Evolutionary conservation across 2,888 invertebrate species (phyloP), one percentile per base, ranked within the genome.

Genomic region (Dioctria linearis): DNA sequence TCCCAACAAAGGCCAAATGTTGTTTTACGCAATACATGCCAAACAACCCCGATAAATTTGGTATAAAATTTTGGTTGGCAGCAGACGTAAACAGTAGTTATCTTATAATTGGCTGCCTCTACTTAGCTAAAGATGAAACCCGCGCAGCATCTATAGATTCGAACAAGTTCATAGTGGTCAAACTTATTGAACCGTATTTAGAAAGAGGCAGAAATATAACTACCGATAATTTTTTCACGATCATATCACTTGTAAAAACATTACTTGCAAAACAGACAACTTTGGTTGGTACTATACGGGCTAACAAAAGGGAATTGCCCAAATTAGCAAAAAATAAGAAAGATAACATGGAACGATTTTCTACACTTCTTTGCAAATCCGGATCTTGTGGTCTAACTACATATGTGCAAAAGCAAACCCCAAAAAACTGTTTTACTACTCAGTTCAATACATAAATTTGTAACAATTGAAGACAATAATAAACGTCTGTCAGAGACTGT

Each of bases 51-150:
- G 25, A 25, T 25, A 25, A 25, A 25, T 25, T 25, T 25, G 25
- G 25, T 1, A 25, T 2, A 25, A 25, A 25, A 25, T 25, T 25
- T 25, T 25, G 25, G 25, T 25, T 25, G 25, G 25, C 25, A 2
- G 25, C 2, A 25, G 25, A 25, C 0, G 25, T 25, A 25, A 25
- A 25, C 37, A 83, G 78, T 43, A 84, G 84, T 69, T 84, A 82
- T 54, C 61, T 84, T 76, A 63, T 84, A 67, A 84, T 85, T 83
- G 83, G 81, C 9, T 84, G 84, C 82, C 83, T 65, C 65, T 65
- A 65, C n/a, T 65, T 78, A n/a, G 65, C 54, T 51, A 65, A 66
- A 40, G 78, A 78, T n/a, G 51, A 78, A 46, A 40, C 5, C 3
- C 65, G 65, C 25, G 25, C 25, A 65, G 5, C n/a, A 51, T 65